Evolutionary conservation across 2,888 invertebrate species (phyloP), one percentile per base, ranked within the genome.

Genomic region (Phortica magna): DNA sequence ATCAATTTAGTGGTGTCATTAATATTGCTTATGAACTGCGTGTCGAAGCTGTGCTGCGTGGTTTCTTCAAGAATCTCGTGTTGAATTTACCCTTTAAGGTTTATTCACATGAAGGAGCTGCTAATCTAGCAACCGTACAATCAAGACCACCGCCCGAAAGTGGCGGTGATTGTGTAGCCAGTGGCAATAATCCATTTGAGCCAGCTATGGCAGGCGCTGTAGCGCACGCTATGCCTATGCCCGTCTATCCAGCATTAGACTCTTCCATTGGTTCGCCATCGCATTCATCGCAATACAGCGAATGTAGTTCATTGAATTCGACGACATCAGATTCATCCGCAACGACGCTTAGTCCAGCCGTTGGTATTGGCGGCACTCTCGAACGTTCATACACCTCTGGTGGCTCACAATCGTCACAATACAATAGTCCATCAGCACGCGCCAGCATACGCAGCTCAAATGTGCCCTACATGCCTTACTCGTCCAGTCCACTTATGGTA

Each of bases 51-150:
- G 90, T 91, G 64, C 78, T 92, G 73, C 89, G 91, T 2, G 91
- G 92, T 0, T 89, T 92, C 72, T 91, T 91, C 74, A 92, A 92
- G 82, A 92, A 92, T 83, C 80, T 92, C 19, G 84, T 89, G 53
- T 81, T 92, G 5, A 88, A 88, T 78, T 81, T 92, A 75, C 91
- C 91, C 9, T 88, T 92, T 73, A 88, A 84, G 77, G 84, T 92
- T 0, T 91, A 90, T 68, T 90, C 91, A 3, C 83, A 84, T 76
- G 89, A 88, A n/a, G 59, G 57, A 1, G 41, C 64, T 22, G 64
- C 61, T 19, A 10, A 22, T 61, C 4, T 61, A 12, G 61, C 5
- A 7, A 39, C 42, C 22, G 61, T 22, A n/a, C 80, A 76, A 39
- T 84, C 87, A 19, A 78, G 82, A 43, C 75, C 86, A 42, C 81